Evolutionary conservation across 2,797 vertebrate species (phyloP).

Genomic region (Typhlichthys subterraneus): DNA sequence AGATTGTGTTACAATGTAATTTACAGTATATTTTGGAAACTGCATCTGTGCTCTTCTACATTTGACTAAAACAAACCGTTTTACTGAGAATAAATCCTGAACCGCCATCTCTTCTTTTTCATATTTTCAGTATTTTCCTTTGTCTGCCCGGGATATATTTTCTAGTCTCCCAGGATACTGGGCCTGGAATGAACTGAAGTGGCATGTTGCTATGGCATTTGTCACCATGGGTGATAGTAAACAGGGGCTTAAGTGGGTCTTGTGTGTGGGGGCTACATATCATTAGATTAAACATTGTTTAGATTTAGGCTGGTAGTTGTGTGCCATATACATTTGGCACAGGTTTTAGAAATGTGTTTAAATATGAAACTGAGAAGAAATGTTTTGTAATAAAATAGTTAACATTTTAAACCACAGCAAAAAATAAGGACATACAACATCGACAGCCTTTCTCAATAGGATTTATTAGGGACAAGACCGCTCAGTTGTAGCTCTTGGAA

Average conservation of each 20-base stretch:
- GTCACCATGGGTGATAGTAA: slow-evolving; percentile 82
- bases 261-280: slow-evolving; percentile 30
- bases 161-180: slow-evolving; percentile 76
- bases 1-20: too few species aligned
- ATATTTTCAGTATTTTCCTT: slow-evolving; percentile 44
- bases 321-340: background rate
- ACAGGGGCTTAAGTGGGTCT: slow-evolving; percentile 70
- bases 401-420: too few species aligned
- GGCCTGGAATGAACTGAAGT: slow-evolving; percentile 74
- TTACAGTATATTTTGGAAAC: too few species aligned
- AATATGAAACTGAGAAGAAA: background rate
- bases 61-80: background rate
- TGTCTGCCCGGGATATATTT: slow-evolving; percentile 51
- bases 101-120: slow-evolving; percentile 11
- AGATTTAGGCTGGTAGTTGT: background rate
- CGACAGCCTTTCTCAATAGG: too few species aligned
- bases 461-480: too few species aligned
- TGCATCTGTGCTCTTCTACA: background rate
- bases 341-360: background rate
- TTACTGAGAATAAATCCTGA: background rate
- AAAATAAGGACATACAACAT: too few species aligned
- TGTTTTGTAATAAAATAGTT: background rate
- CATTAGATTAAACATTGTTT: slow-evolving; percentile 32
- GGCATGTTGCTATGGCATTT: slow-evolving; percentile 71
- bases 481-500: background rate